Evolutionary conservation across 2,113 vertebrate species (phyloP).

Genomic region (Oncorhynchus tshawytscha): DNA sequence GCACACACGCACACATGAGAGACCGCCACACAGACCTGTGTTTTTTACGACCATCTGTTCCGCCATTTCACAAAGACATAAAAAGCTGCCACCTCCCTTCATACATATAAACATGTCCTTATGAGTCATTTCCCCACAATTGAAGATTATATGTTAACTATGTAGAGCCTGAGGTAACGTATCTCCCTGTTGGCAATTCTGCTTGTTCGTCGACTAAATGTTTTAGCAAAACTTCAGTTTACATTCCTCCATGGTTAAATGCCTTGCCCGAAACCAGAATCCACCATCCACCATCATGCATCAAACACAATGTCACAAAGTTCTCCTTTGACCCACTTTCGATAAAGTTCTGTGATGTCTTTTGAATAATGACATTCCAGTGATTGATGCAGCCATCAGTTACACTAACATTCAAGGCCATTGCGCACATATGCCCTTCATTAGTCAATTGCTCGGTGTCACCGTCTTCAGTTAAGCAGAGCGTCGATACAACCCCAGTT

Average conservation of each 20-base stretch:
- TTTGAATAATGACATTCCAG: slow-evolving; percentile 57
- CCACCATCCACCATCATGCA: slow-evolving; percentile 13
- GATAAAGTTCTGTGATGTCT: slow-evolving; percentile 34
- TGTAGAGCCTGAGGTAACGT: slow-evolving; percentile 49
- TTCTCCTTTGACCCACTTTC: no score
- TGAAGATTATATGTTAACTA: slow-evolving; percentile 46
- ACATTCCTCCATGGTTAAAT: background rate
- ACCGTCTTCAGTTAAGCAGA: slow-evolving; percentile 41
- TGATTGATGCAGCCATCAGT: slow-evolving; percentile 71
- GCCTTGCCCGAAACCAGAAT: background rate
- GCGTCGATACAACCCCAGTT: slow-evolving; percentile 36
- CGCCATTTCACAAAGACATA: slow-evolving; percentile 58
- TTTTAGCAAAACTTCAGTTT: slow-evolving; percentile 37
- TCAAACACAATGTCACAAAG: slow-evolving; percentile 42
- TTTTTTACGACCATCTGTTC: slow-evolving; percentile 69
- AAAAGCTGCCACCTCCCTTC: slow-evolving; percentile 54
- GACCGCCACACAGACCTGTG: slow-evolving; percentile 48
- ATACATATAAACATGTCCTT: slow-evolving; percentile 66
- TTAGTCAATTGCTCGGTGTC: slow-evolving; percentile 55
- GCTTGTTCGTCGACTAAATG: slow-evolving; percentile 45
- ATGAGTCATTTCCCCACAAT: slow-evolving; percentile 61
- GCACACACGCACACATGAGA: slow-evolving; percentile 14
- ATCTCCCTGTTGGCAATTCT: slow-evolving; percentile 45
- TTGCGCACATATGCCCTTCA: slow-evolving; percentile 55
- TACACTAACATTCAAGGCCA: slow-evolving; percentile 64